phyloP scores from a whole-genome alignment of 2,113 vertebrate species.

The Triplophysa rosa region DNA sequence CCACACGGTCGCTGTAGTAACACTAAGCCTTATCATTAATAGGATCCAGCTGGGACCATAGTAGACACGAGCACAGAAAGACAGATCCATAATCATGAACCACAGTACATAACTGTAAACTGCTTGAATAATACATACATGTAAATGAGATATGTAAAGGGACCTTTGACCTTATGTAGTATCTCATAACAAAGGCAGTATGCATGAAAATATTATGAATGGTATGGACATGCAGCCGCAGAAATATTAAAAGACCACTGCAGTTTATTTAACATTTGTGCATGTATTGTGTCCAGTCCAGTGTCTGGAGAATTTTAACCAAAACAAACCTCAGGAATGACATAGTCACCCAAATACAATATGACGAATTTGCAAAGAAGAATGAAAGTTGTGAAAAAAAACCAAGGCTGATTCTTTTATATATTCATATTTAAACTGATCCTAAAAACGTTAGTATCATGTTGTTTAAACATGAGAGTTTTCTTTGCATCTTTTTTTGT shows the following conservation, averaged over 20 bases:
- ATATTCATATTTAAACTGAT: no score
- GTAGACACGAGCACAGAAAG: constrained; percentile 72
- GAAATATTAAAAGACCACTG: not conserved
- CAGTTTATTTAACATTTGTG: not conserved
- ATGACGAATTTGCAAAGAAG: no score
- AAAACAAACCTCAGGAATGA: no score
- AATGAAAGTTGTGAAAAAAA: no score
- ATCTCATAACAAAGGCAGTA: constrained; percentile 39
- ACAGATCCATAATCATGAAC: constrained; percentile 69
- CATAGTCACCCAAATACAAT: no score
- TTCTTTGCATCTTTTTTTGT: no score
- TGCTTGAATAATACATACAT: constrained; percentile 75
- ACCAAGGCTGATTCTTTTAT: no score
- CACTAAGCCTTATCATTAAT: constrained; percentile 75
- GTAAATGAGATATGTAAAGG: constrained; percentile 74
- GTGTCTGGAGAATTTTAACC: no score
- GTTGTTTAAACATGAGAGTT: no score
- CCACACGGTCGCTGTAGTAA: constrained; percentile 57
- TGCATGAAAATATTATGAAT: constrained; percentile 32
- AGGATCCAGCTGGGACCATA: constrained; percentile 77
- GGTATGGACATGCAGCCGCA: no score
- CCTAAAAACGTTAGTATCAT: no score
- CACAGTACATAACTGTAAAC: constrained; percentile 81
- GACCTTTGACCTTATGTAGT: constrained; percentile 50
- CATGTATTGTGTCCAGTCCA: no score